These are phyloP conservation scores for Cheilosia grossa DNA, from an alignment of 2,888 invertebrate genomes.

Conservation along the genomic window DNA sequence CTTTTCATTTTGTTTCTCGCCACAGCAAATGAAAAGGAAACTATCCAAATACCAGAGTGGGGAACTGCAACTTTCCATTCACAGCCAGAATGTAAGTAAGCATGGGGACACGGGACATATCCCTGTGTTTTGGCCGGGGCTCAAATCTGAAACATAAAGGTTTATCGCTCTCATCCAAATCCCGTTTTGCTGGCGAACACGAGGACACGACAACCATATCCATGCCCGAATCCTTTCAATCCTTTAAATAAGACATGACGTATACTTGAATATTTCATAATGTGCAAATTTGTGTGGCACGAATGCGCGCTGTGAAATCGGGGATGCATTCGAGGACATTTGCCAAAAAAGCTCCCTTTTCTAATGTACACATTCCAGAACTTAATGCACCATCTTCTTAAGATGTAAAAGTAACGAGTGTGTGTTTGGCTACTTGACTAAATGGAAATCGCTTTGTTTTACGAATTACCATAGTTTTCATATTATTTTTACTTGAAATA, in stretches of 20 bases:
- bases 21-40: too few relatives aligned
- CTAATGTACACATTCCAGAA: conserved; percentile 16
- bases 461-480: not conserved
- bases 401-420: not conserved
- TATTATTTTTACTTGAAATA: conserved; percentile 30
- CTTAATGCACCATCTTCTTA: conserved; percentile 15
- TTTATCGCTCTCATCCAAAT: conserved; percentile 30
- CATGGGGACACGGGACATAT: not conserved
- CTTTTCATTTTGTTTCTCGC: too few relatives aligned
- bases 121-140: conserved; percentile 26
- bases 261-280: conserved; percentile 37
- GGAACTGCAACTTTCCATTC: not conserved
- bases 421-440: not conserved
- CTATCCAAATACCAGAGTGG: too few relatives aligned
- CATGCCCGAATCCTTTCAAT: conserved; percentile 29
- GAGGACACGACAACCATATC: not conserved
- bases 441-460: conserved; percentile 14
- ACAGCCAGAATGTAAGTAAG: conserved; percentile 23
- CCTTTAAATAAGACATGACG: conserved; percentile 36
- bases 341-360: conserved; percentile 36
- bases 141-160: conserved; percentile 24
- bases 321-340: conserved; percentile 7
- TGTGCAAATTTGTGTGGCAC: conserved; percentile 10
- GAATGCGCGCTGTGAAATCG: conserved; percentile 1
- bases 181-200: conserved; percentile 15